Conservation (phyloP, 2,797 vertebrate genomes). For the Melanotaenia boesemani region DNA sequence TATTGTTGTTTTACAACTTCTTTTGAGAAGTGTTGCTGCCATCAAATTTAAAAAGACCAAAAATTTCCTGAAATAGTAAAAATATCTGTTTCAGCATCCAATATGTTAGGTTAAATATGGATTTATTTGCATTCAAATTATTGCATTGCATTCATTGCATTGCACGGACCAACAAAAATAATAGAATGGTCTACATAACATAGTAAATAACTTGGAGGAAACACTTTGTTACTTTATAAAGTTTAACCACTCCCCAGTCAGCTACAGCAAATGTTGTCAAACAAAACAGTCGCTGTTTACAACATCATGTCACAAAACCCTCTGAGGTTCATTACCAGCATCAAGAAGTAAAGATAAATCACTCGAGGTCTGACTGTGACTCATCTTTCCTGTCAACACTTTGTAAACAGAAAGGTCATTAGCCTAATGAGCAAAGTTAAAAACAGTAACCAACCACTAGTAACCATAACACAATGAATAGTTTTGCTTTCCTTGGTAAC, state of each 20-base stretch:
- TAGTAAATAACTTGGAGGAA: not conserved
- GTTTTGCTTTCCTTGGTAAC: slow-evolving; percentile 3
- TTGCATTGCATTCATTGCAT: no score
- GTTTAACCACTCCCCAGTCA: slow-evolving; percentile 10
- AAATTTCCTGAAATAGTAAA: no score
- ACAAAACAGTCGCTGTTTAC: slow-evolving; percentile 56
- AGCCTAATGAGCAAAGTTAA: slow-evolving; percentile 66
- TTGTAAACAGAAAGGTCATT: slow-evolving; percentile 67
- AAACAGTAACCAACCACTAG: slow-evolving; percentile 40
- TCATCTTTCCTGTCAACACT: slow-evolving; percentile 39
- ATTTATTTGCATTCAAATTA: no score
- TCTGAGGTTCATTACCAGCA: slow-evolving; percentile 61
- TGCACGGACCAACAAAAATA: no score
- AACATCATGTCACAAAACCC: slow-evolving; percentile 36
- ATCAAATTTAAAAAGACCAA: no score
- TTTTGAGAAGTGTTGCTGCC: no score
- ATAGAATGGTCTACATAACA: no score
- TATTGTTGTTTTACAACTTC: no score
- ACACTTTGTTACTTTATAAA: not conserved
- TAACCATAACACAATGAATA: slow-evolving; percentile 34
- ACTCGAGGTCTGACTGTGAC: slow-evolving; percentile 46
- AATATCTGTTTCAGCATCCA: no score
- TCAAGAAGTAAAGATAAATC: slow-evolving; percentile 10
- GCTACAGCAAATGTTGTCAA: slow-evolving; percentile 21
- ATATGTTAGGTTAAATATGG: no score